A percentile compares a stretch with the other conserved stretches of the same genome.
Evolutionary conservation across 2,888 invertebrate genomes (phyloP).

Genomic region (Drosophila ezoana): DNA sequence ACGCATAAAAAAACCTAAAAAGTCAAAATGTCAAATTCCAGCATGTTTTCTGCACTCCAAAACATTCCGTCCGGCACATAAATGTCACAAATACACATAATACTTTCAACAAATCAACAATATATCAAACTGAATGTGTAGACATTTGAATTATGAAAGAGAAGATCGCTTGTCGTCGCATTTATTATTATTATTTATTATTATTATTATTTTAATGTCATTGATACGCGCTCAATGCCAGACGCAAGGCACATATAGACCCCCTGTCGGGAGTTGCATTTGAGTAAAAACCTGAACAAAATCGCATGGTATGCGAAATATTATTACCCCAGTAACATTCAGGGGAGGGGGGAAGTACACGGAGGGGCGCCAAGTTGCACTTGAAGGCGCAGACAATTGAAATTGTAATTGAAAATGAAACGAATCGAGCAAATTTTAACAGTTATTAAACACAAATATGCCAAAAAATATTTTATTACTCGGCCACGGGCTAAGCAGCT

Average conservation of each 20-base stretch:
- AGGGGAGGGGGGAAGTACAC: background rate
- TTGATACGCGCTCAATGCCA: conserved; percentile 62
- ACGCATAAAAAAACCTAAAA: conserved; percentile 42
- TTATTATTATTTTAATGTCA: conserved; percentile 30
- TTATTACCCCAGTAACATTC: background rate
- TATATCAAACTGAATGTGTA: conserved; percentile 20
- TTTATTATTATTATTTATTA: conserved; percentile 22
- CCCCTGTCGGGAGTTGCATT: conserved; percentile 44
- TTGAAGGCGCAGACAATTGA: conserved; percentile 46
- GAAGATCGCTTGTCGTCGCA: conserved; percentile 34
- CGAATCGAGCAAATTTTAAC: conserved; percentile 47
- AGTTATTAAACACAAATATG: conserved; percentile 66
- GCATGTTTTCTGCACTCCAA: conserved; percentile 36
- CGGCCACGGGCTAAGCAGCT: conserved; percentile 44
- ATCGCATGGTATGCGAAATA: conserved; percentile 40
- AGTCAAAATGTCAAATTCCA: conserved; percentile 71
- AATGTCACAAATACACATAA: conserved; percentile 34
- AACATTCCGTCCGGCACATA: conserved; percentile 23
- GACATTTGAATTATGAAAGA: conserved; percentile 10
- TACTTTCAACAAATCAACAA: conserved; percentile 31
- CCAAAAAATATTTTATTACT: conserved; percentile 52
- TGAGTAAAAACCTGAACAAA: conserved; percentile 23
- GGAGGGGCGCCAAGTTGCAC: conserved; percentile 43
- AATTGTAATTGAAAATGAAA: conserved; percentile 59
- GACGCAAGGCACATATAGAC: conserved; percentile 7